phyloP scores from a whole-genome alignment of 2,888 invertebrate species.

The Leptothorax acervorum region DNA sequence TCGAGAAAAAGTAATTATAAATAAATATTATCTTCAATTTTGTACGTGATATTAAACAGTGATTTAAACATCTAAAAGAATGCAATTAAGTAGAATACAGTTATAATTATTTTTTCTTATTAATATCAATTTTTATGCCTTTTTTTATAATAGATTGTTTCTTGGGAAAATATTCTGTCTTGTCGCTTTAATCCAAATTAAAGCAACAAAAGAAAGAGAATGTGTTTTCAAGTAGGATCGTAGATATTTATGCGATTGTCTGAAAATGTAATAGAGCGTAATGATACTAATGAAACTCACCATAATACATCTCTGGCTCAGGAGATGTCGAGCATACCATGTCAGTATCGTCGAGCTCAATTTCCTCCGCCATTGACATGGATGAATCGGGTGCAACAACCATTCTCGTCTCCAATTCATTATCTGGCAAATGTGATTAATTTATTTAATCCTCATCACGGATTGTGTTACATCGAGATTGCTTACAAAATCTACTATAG shows the following conservation, averaged over 20 bases:
- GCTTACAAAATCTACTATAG: background rate
- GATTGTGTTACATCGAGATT: background rate
- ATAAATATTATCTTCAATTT: background rate
- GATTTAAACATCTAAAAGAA: background rate
- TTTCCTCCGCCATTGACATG: slow-evolving; percentile 79
- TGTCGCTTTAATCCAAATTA: background rate
- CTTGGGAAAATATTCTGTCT: background rate
- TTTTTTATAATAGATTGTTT: background rate
- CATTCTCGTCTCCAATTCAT: slow-evolving; percentile 75
- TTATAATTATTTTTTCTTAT: background rate
- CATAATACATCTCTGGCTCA: slow-evolving; percentile 81
- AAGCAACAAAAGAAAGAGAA: background rate
- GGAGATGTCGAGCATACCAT: slow-evolving; percentile 80
- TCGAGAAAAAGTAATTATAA: background rate
- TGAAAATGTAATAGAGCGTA: slow-evolving; percentile 26
- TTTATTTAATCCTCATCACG: background rate
- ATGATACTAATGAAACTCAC: slow-evolving; percentile 69
- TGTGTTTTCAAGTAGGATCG: background rate
- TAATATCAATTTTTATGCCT: background rate
- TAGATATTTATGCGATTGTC: slow-evolving; percentile 16
- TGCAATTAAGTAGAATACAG: background rate
- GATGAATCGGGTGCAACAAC: slow-evolving; percentile 81
- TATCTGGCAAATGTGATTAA: slow-evolving; percentile 65
- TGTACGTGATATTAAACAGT: background rate
- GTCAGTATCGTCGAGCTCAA: slow-evolving; percentile 79